Conservation (phyloP, 1,140 invertebrate genomes). For the Caenorhabditis tropicalis region DNA sequence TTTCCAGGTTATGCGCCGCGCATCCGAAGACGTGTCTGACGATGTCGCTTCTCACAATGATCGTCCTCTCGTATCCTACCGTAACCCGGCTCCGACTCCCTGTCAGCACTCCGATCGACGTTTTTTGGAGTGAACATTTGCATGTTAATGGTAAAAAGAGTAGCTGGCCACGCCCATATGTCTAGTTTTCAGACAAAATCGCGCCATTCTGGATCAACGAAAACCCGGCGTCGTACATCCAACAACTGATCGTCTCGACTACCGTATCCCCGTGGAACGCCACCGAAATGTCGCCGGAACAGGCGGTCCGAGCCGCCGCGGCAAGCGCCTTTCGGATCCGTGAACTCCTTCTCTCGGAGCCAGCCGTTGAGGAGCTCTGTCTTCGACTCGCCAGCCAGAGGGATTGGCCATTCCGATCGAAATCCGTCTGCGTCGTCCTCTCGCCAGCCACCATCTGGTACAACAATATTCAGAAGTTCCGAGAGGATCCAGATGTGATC, state of each 20-base stretch:
- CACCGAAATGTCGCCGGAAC: slow-evolving; percentile 53
- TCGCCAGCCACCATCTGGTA: slow-evolving; percentile 63
- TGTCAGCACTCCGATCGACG: slow-evolving; percentile 63
- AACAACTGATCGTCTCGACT: slow-evolving; percentile 62
- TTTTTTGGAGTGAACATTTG: slow-evolving; percentile 53
- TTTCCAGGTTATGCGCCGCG: slow-evolving; percentile 63
- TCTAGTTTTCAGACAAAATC: slow-evolving; percentile 55
- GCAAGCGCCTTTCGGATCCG: slow-evolving; percentile 54
- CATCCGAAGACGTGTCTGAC: slow-evolving; percentile 63
- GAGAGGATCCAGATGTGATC: slow-evolving; percentile 56
- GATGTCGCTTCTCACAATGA: slow-evolving; percentile 62
- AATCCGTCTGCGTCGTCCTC: slow-evolving; percentile 56
- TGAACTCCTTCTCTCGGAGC: not conserved
- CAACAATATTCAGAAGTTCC: slow-evolving; percentile 50
- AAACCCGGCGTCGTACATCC: slow-evolving; percentile 58
- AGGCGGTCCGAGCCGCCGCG: slow-evolving; percentile 58
- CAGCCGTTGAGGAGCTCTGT: not conserved
- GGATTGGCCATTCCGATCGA: slow-evolving; percentile 12
- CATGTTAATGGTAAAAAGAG: slow-evolving; percentile 16
- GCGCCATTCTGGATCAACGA: slow-evolving; percentile 62
- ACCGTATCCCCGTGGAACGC: slow-evolving; percentile 64
- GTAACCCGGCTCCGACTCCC: slow-evolving; percentile 59
- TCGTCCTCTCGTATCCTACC: slow-evolving; percentile 66
- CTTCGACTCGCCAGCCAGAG: not conserved
- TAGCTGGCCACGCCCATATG: too few species aligned